These are phyloP conservation scores for Pachypsylla venusta DNA, from an alignment of 1,140 invertebrate species.

Conservation along the genomic window DNA sequence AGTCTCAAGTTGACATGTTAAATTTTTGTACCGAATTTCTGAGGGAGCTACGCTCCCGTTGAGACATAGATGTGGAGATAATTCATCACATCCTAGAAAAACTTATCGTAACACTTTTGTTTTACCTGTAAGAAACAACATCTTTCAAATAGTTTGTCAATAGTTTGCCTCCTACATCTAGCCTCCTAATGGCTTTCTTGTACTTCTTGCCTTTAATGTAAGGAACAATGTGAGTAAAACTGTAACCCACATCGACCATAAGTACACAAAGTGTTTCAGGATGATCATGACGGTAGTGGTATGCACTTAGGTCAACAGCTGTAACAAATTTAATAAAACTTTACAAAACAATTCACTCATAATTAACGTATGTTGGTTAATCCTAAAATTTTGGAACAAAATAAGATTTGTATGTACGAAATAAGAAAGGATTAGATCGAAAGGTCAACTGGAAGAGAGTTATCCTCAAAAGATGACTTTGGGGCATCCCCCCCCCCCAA, in stretches of 20 bases:
- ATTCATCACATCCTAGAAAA: too few species aligned
- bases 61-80: too few species aligned
- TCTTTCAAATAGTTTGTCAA: conserved; percentile 98
- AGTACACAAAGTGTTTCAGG: conserved; percentile 52
- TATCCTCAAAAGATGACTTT: too few species aligned
- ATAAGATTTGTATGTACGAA: background rate
- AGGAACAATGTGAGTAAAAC: conserved; percentile 88
- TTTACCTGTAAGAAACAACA: conserved; percentile 71
- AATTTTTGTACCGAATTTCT: too few species aligned
- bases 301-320: conserved; percentile 38
- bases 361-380: background rate
- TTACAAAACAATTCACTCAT: too few species aligned
- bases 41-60: too few species aligned
- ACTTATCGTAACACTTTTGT: too few species aligned
- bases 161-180: conserved; percentile 93
- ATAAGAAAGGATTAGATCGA: conserved; percentile 1
- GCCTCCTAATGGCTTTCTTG: conserved; percentile 57
- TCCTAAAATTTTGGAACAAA: background rate
- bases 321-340: conserved; percentile 23
- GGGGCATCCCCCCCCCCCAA: too few species aligned
- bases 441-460: too few species aligned
- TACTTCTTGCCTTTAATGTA: conserved; percentile 81
- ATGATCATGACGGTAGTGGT: conserved; percentile 37
- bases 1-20: too few species aligned
- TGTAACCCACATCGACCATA: conserved; percentile 86